Evolutionary conservation across 2,797 vertebrate species (phyloP), one percentile per base, ranked within the genome.

Genomic region (Acanthis flammea): DNA sequence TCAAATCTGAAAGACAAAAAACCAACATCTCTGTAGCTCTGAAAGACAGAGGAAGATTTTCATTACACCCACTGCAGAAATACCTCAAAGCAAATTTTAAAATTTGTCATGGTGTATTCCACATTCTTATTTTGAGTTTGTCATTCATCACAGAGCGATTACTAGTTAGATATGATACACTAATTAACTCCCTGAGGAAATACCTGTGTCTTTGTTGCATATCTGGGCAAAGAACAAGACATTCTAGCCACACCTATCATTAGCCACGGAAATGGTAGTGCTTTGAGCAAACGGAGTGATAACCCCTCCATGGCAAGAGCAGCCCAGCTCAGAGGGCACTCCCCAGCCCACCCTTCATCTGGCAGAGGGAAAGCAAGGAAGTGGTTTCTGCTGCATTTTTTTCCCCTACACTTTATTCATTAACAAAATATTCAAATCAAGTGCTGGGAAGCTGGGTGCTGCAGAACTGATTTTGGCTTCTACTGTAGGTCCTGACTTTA

Each of bases 151-250:
- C n/a, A 57, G 67, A n/a, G 48, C 12, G 57, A 95, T 94, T 42
- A 94, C 71, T n/a, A 94, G 81, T 79, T 91, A 96, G 95, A 95
- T 92, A 92, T 51, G 90, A 88, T 94, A 92, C 33, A 57, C 83
- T 96, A 95, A 96, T 95, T 91, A 94, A 92, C 77, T 96, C 92
- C 90, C 91, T 1, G 58, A 92, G 94, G 94, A 96, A 96, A 95
- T 94, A 96, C 86, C 90, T 90, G 75, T 6, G 2, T 93, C 87
- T 90, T 73, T 80, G 54, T 42, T 94, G 90, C 78, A 4, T 90
- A 95, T 83, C 95, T 95, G 75, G 95, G 87, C 88, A 91, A 89
- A 93, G 89, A 92, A 96, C 77, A 96, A 92, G 94, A 90, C 92
- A 65, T 86, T 54, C n/a, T 25, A 93, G 85, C 83, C 72, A 96